Conservation (phyloP, 2,113 vertebrate genomes). For the Spea multiplicata region DNA sequence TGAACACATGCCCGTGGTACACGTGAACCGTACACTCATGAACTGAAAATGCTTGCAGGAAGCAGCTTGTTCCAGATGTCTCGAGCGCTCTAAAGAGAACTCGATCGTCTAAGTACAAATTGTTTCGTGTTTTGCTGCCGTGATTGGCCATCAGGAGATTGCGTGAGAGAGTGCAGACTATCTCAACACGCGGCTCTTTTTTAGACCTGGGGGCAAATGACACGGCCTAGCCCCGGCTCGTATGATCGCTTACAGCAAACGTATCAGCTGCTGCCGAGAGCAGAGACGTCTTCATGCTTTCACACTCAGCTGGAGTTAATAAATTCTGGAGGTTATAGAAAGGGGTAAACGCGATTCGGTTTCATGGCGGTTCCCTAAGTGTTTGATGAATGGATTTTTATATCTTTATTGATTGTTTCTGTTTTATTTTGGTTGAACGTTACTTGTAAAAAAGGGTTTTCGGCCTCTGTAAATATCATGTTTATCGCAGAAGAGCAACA, state of each 20-base stretch:
- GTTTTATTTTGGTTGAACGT: no score
- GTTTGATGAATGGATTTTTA: no score
- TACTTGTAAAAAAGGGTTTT: no score
- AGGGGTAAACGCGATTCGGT: background rate
- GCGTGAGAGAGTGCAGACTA: slow-evolving; percentile 34
- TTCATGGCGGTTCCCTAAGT: no score
- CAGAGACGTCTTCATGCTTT: slow-evolving; percentile 26
- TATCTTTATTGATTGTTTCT: no score
- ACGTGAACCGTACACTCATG: slow-evolving; percentile 4
- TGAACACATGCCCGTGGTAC: background rate
- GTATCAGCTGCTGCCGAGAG: background rate
- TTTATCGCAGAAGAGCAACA: no score
- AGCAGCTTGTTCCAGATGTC: slow-evolving; percentile 1
- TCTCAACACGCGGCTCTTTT: slow-evolving; percentile 20
- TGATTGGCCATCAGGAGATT: slow-evolving; percentile 18
- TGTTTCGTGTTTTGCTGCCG: background rate
- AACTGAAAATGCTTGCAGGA: slow-evolving; percentile 1
- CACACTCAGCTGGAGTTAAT: slow-evolving; percentile 28
- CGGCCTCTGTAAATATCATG: no score
- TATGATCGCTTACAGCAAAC: slow-evolving; percentile 16
- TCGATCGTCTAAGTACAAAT: slow-evolving; percentile 12
- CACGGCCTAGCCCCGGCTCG: slow-evolving; percentile 24
- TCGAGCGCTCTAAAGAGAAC: slow-evolving; percentile 7
- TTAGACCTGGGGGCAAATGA: slow-evolving; percentile 41
- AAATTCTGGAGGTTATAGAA: background rate